Base-by-base conservation (phyloP, 1,140 invertebrate genomes). In the Cherax destructor region DNA sequence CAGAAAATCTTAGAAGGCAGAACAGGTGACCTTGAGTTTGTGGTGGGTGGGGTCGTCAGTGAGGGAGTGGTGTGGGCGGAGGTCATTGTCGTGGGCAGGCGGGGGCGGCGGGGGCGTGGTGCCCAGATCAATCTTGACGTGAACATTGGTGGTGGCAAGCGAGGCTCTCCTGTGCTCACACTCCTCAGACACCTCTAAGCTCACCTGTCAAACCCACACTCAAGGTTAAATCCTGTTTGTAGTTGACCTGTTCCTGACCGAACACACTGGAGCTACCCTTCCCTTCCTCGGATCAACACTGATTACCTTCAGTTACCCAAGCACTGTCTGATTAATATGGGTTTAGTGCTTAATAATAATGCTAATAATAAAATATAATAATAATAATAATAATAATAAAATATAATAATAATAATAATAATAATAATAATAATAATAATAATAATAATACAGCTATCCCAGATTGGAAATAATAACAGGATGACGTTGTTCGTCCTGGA, bases 121-220 rank as follows among this genome's bases (percentile, higher is more conserved):
- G 91, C 96, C 96, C 93, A 99, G 98, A 94, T 99, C 97, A 0
- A 99, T 98, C 93, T 98, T 96, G n/a, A 99, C 97, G 92, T 97
- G 96, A 10, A 98, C 97, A 41, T 97, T 96, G 0, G 97, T 97
- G n/a, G 96, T 96, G 4, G 97, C 97, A 24, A 99, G 94, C 0
- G 4, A 95, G 94, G 95, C 93, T 93, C 95, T 95, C 24, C 94
- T 93, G 87, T 94, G 80, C 56, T 91, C 92, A 89, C 74, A 95
- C 92, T 94, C 88, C 47, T 91, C 87, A 5, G 88, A 78, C 13
- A 89, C 91, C 69, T 92, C 92, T 30, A 92, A 56, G 76, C 87
- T 92, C 18, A 92, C 91, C 87, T 93, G 50, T 21, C 3, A 41
- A 41, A 41, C 52, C 9, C 52, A 13, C 52, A 56, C 52, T 10